Base-by-base conservation (phyloP, 2,888 invertebrate species). In the Lymantria monacha region DNA sequence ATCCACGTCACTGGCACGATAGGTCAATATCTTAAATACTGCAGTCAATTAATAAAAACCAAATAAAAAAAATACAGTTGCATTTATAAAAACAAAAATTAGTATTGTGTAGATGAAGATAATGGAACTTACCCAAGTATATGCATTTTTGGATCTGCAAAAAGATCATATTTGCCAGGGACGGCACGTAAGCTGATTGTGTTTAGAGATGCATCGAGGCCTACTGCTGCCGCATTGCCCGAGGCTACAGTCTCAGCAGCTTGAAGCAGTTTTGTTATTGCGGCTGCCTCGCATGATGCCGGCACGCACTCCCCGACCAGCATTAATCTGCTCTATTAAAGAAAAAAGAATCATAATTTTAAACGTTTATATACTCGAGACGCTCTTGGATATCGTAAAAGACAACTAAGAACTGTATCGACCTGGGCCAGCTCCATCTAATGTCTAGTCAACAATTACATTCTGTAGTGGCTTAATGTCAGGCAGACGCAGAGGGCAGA, bases 251-350 rank as follows among this genome's bases (percentile, higher is more conserved):
- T 74, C 61, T 93, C 92, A 0, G 83, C 78, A 0, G 69, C 73
- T 42, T 66, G 77, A 61, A 80, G 83, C 55, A 92, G 79, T 1
- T 81, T 75, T 40, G 87, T 81, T 14, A 95, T 76, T 55, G 94
- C 94, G 0, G 79, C 70, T 0, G 87, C 72, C 42, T 91, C 91
- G 76, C 96, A 96, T 0, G 94, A 93, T 51, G 91, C 89, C 7
- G 96, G 96, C 63, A 96, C 82, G 73, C 96, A 96, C 73, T 95
- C 93, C 9, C 96, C 96, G 48, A 96, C 85, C 75, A 95, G 93
- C 65, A 96, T 83, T 70, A 93, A 89, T 58, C 95, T 92, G 57
- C 93, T 92, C 95, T 95, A n/a, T 30, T 37, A 36, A 15, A 13
- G 13, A 22, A 33, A 43, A 36, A 12, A 15, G 0, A 44, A 15